A percentile compares a stretch with the other conserved stretches of the same genome.
phyloP scores from a whole-genome alignment of 2,113 vertebrate species.

The Phylloscopus trochiloides region DNA sequence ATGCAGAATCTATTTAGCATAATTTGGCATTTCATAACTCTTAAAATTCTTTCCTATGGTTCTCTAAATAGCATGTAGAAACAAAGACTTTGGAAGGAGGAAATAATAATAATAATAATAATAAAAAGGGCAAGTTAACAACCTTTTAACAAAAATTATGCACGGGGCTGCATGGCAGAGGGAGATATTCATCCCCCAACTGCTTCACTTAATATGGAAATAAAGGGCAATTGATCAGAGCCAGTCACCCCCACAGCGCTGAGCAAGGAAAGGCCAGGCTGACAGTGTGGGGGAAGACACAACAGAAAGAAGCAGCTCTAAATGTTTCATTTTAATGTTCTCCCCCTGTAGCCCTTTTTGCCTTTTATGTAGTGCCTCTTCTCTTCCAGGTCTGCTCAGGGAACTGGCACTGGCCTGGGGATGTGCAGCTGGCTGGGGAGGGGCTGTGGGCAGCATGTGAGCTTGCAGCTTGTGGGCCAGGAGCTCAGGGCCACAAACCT shows the following conservation, averaged over 20 bases:
- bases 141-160: constrained; percentile 42
- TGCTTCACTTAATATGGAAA: constrained; percentile 59
- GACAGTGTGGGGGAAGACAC: neutral
- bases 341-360: neutral
- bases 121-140: neutral
- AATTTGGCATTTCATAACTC: constrained; percentile 17
- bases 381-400: neutral
- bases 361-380: neutral
- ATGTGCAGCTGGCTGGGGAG: neutral
- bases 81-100: neutral
- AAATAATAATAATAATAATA: neutral
- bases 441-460: neutral
- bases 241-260: neutral
- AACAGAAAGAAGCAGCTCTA: neutral
- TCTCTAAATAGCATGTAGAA: neutral
- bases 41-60: neutral
- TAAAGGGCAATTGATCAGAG: constrained; percentile 60
- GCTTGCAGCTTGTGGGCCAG: neutral
- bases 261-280: neutral
- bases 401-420: neutral
- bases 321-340: neutral
- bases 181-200: constrained; percentile 16
- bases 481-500: neutral
- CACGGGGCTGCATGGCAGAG: neutral
- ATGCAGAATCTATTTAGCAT: constrained; percentile 21